A percentile compares a stretch with the other conserved stretches of the same genome.
Conservation (phyloP, 2,113 vertebrate genomes). For the Zootoca vivipara region DNA sequence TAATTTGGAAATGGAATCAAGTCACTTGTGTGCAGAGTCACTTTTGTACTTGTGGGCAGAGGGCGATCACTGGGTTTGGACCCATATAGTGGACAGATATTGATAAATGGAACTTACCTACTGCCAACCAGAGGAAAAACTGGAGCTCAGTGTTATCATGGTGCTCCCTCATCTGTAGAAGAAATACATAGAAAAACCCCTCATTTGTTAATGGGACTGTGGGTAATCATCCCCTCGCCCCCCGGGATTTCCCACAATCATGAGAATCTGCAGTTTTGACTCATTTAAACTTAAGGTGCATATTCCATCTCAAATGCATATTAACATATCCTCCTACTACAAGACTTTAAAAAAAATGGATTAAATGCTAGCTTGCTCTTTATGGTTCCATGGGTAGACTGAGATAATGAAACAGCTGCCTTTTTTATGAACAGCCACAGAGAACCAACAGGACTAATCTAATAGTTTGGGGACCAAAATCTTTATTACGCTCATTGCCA, state of each 20-base stretch:
- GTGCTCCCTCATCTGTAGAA: too few relatives aligned
- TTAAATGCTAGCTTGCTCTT: slow-evolving; percentile 16
- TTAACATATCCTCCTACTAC: background rate
- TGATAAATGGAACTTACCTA: too few relatives aligned
- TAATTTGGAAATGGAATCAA: too few relatives aligned
- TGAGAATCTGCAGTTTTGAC: background rate
- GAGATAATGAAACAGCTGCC: slow-evolving; percentile 27
- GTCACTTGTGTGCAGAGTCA: too few relatives aligned
- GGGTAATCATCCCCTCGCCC: background rate
- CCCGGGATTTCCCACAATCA: background rate
- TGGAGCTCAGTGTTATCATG: too few relatives aligned
- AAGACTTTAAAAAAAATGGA: background rate
- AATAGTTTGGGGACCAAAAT: slow-evolving; percentile 9
- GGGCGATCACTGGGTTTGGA: too few relatives aligned
- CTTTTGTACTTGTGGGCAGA: too few relatives aligned
- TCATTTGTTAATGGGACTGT: too few relatives aligned
- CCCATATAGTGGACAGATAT: too few relatives aligned
- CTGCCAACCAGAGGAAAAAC: too few relatives aligned
- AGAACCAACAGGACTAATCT: slow-evolving; percentile 15
- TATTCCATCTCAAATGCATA: background rate
- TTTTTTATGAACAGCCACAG: slow-evolving; percentile 26
- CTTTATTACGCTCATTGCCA: slow-evolving; percentile 4
- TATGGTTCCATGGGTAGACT: slow-evolving; percentile 31
- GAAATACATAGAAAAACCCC: too few relatives aligned
- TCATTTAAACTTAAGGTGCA: background rate